Percentiles rank a stretch among this genome's conserved stretches.
These are phyloP conservation scores for Parasteatoda tepidariorum DNA, from an alignment of 1,140 invertebrate genomes.

Conservation along the genomic window DNA sequence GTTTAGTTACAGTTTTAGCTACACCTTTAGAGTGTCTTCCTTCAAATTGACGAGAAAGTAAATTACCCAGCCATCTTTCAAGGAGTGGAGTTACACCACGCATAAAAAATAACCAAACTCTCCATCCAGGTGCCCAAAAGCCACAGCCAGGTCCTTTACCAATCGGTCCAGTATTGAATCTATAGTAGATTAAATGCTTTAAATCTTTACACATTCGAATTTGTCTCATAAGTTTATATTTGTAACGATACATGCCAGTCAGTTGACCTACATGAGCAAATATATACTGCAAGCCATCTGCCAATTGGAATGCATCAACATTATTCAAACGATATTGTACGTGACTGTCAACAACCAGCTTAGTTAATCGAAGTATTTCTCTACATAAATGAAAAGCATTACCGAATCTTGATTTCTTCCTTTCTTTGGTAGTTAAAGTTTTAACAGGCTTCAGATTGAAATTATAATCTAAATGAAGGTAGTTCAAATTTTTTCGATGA, in stretches of 20 bases:
- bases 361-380: constrained; percentile 97
- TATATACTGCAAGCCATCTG: constrained; percentile 99
- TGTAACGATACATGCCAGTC: constrained; percentile 99
- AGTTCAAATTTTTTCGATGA: constrained; percentile 99
- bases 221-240: constrained; percentile 99
- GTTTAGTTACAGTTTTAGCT: constrained; percentile 99
- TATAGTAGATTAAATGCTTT: constrained; percentile 99
- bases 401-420: constrained; percentile 99
- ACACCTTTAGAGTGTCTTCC: constrained; percentile 98
- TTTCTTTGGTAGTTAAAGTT: constrained; percentile 96
- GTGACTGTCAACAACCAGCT: constrained; percentile 98
- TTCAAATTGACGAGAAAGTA: constrained; percentile 98
- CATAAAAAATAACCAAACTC: constrained; percentile 99
- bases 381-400: constrained; percentile 99
- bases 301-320: constrained; percentile 98
- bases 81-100: constrained; percentile 97
- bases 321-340: constrained; percentile 99
- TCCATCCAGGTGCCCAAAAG: constrained; percentile 99
- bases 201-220: constrained; percentile 99
- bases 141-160: constrained; percentile 99
- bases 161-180: constrained; percentile 98
- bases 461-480: constrained; percentile 99
- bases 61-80: constrained; percentile 97
- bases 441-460: constrained; percentile 99
- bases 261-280: constrained; percentile 99